Percentiles rank a stretch among this genome's conserved stretches.
These are phyloP conservation scores for Nezara viridula DNA, from an alignment of 2,888 invertebrate species.

Conservation along the genomic window DNA sequence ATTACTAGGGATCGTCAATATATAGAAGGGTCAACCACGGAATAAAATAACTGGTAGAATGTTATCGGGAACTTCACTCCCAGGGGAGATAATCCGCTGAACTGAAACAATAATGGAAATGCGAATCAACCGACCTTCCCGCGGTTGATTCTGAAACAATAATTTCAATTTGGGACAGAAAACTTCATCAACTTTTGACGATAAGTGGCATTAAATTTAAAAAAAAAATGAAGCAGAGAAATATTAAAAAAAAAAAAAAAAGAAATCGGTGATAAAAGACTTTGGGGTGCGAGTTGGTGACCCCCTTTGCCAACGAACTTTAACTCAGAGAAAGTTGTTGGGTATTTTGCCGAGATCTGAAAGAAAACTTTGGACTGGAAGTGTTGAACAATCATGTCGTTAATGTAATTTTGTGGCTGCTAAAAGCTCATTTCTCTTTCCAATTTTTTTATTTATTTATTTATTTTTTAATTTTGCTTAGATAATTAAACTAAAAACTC, in stretches of 20 bases:
- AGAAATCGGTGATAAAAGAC: background rate
- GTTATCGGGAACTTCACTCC: background rate
- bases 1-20: background rate
- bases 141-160: background rate
- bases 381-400: background rate
- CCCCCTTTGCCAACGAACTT: background rate
- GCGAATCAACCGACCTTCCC: background rate
- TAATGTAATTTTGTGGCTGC: background rate
- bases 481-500: too few relatives aligned
- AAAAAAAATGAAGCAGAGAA: background rate
- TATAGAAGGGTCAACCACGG: background rate
- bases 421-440: background rate
- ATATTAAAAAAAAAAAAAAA: background rate
- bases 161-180: background rate
- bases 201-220: background rate
- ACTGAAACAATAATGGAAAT: constrained; percentile 2
- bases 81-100: background rate
- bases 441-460: background rate
- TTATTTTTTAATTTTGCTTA: background rate
- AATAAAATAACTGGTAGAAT: background rate
- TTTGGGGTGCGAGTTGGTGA: background rate
- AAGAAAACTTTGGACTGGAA: background rate
- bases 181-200: background rate
- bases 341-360: background rate
- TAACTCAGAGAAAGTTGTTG: background rate